Percentiles rank a stretch among this genome's conserved stretches.
Conservation (phyloP, 92 coral and sea anemone genomes). For the Bergia puertoricense region DNA sequence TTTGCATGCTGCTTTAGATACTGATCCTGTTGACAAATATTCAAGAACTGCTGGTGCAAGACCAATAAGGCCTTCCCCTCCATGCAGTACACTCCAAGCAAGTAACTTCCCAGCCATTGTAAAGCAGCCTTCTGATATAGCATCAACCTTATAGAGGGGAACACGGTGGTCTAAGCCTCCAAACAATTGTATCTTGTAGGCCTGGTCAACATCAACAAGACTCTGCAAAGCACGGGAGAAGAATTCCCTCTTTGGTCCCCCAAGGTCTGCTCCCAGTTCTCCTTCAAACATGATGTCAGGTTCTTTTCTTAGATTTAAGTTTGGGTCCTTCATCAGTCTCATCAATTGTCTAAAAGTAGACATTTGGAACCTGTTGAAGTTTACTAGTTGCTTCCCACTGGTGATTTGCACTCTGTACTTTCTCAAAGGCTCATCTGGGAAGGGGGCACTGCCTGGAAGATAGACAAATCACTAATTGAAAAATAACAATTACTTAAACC, state of each 20-base stretch:
- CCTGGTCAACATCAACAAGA: slow-evolving; percentile 12
- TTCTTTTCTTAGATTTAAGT: not conserved
- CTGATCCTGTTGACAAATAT: slow-evolving; percentile 46
- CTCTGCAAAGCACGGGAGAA: slow-evolving; percentile 13
- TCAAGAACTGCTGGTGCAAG: slow-evolving; percentile 46
- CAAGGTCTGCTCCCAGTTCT: slow-evolving; percentile 17
- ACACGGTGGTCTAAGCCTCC: slow-evolving; percentile 43
- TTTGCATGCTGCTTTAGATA: slow-evolving; percentile 26
- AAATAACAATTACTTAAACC: too few relatives aligned
- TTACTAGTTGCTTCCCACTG: not conserved
- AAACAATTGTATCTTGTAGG: slow-evolving; percentile 29
- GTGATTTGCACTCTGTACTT: not conserved
- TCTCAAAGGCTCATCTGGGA: not conserved
- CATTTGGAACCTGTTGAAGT: slow-evolving; percentile 20
- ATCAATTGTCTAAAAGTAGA: slow-evolving; percentile 12
- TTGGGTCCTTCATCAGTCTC: slow-evolving; percentile 7
- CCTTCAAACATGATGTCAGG: slow-evolving; percentile 21
- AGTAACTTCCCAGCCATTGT: slow-evolving; percentile 47
- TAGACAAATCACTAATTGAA: too few relatives aligned
- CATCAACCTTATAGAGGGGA: slow-evolving; percentile 45
- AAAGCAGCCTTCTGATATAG: slow-evolving; percentile 47
- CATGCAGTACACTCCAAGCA: slow-evolving; percentile 48
- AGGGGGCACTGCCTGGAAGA: too few relatives aligned
- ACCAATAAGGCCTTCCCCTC: slow-evolving; percentile 43
- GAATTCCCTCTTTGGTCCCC: slow-evolving; percentile 13